Percentiles rank a stretch among this genome's conserved stretches.
Conservation (phyloP, 1,140 invertebrate genomes). For the Ctenoplectra terminalis region DNA sequence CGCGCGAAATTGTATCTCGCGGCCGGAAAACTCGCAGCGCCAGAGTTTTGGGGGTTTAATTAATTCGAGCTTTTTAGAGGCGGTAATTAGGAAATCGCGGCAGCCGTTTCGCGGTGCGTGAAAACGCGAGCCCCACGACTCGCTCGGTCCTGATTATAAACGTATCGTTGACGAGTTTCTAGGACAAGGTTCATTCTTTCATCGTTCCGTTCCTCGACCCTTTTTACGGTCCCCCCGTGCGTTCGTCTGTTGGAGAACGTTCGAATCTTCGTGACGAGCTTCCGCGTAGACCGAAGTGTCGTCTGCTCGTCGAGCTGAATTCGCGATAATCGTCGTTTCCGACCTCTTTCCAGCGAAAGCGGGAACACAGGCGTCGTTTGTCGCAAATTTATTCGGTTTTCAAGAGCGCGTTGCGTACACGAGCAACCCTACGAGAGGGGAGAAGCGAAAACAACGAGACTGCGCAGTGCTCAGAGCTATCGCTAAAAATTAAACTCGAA, state of each 20-base stretch:
- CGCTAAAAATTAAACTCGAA: conserved; percentile 55
- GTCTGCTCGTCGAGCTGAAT: background rate
- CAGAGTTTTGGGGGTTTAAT: conserved; percentile 46
- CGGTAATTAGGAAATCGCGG: conserved; percentile 54
- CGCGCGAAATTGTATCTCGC: conserved; percentile 49
- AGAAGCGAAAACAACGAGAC: background rate
- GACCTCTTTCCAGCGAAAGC: background rate
- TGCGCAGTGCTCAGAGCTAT: conserved; percentile 1
- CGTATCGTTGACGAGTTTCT: conserved; percentile 33
- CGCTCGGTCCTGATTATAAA: conserved; percentile 21
- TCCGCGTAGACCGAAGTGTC: background rate
- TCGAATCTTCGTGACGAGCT: background rate
- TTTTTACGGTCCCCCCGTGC: background rate
- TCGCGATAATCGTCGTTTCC: background rate
- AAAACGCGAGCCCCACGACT: conserved; percentile 20
- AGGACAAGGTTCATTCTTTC: conserved; percentile 18
- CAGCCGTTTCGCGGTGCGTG: conserved; percentile 44
- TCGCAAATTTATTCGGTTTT: conserved; percentile 37
- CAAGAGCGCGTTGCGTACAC: background rate
- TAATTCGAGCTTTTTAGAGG: conserved; percentile 54
- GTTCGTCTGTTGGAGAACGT: background rate
- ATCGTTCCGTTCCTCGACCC: background rate
- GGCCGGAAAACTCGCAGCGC: conserved; percentile 30
- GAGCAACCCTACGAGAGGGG: background rate
- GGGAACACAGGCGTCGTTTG: background rate